Evolutionary conservation across 2,113 vertebrate genomes (phyloP), one percentile per base, ranked within the genome.

Genomic region (Plecotus auritus): DNA sequence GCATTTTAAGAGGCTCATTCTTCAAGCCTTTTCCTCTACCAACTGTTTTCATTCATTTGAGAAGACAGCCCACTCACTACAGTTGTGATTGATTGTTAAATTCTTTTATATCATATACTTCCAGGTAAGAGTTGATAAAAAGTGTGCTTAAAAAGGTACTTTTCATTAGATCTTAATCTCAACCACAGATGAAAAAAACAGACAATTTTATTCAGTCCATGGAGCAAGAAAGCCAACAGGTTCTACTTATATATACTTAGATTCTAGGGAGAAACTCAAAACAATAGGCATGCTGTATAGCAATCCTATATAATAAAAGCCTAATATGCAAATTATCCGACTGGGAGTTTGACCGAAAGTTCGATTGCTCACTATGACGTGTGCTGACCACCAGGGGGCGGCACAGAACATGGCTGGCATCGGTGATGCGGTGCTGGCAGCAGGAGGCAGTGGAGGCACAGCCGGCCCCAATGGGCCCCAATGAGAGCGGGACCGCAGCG

Each of bases 11-110:
- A 30, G 73, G 40, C 67, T 88, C 37, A 18, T 2, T 89, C 37
- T 85, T 82, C 45, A 69, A 59, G n/a, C 8, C 77, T 45, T 91
- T 88, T 54, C n/a, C 35, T 93, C 66, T 37, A 23, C 35, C 26
- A 69, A 4, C 56, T 49, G 72, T 37, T 92, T 96, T 96, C 40
- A 32, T 73, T 51, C 70, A 47, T 96, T 91, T 90, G 89, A 94
- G 91, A 90, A 91, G 54, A 78, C 86, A 45, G 49, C 78, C 88
- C 45, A 3, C 90, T 96, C 90, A 82, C 84, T 56, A 74, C 17
- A 64, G 70, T 97, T 97, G 94, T 95, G 82, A 88, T 37, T 96
- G 93, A 76, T 88, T 73, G 93, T 90, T 77, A 45, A 84, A 42
- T 95, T 97, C 64, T 95, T 92, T 90, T 45, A 85, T 72, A 91